Evolutionary conservation across 1,140 invertebrate genomes (phyloP).

Genomic region (Zaprionus ghesquierei): DNA sequence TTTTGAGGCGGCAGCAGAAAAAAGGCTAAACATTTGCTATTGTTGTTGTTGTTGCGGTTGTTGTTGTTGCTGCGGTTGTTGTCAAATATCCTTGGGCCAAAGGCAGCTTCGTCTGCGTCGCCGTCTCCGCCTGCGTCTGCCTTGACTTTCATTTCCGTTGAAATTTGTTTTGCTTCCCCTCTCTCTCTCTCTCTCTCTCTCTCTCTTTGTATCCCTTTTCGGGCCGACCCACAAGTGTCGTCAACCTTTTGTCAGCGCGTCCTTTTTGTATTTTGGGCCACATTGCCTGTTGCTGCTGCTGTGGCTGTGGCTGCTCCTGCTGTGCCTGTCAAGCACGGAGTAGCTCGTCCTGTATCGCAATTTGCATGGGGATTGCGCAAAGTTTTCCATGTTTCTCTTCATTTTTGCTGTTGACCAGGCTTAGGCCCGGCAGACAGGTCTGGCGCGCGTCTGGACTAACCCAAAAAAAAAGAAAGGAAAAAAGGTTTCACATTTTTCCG

Average conservation of each 20-base stretch:
- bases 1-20: constrained; percentile 33
- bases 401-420: not conserved
- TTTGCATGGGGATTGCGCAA: constrained; percentile 44
- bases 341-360: not conserved
- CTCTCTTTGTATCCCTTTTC: constrained; percentile 15
- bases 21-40: no score
- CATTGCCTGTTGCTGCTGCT: constrained; percentile 8
- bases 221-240: constrained; percentile 15
- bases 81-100: constrained; percentile 44
- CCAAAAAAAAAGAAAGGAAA: not conserved
- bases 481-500: not conserved
- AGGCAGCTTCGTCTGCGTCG: not conserved
- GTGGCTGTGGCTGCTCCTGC: not conserved
- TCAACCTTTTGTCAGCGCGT: constrained; percentile 46
- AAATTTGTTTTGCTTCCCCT: not conserved
- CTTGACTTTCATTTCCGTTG: not conserved
- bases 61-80: constrained; percentile 28
- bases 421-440: constrained; percentile 39
- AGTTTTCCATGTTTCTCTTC: not conserved
- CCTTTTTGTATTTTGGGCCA: constrained; percentile 12
- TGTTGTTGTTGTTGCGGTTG: not conserved
- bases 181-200: not conserved
- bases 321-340: constrained; percentile 16
- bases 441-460: constrained; percentile 32
- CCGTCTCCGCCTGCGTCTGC: not conserved